Base-by-base conservation (phyloP, 2,113 vertebrate genomes). In the Saimiri boliviensis region DNA sequence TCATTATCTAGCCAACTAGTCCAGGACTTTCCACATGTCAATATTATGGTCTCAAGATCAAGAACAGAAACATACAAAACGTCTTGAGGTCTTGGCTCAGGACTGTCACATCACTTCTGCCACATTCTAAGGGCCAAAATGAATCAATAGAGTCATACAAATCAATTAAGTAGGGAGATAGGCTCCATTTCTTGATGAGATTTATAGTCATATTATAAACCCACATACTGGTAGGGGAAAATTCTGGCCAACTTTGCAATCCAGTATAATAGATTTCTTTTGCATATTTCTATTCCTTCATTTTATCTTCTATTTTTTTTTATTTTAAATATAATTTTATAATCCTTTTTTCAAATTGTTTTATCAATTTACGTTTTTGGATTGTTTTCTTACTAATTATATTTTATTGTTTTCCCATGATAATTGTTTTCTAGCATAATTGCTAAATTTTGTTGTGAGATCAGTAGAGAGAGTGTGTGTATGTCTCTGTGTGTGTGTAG, bases 261-360 rank as follows among this genome's bases (percentile, higher is more conserved):
- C 3, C 1, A 47, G 8, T 47, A 9, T 1, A 63, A 30, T 66
- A 32, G 8, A 45, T 17, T 40, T 35, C 52, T 70, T 45, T n/a
- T 47, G 32, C 35, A 37, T 37, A 30, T 49, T 58, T 90, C 1
- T 71, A 0, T 52, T 76, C 0, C 19, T 77, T 89, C 5, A 37
- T 71, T 63, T 92, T 76, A 21, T 56, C 70, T 86, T 84, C 2
- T 49, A 21, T 79, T 84, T 85, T 96, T 89, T 25, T 73, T 56
- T 97, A 83, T 35, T 13, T 68, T 19, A 82, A 96, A 94, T 1
- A 17, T 11, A 92, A 20, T 86, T 70, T 92, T 47, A 42, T 66
- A 58, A 32, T 19, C 0, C 27, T 58, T 58, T 40, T 70, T 70
- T 35, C 8, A 45, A 85, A 49, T 37, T 45, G 5, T 63, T 73